These are phyloP conservation scores for Agrotis puta DNA, from an alignment of 2,888 invertebrate genomes.

Conservation along the genomic window DNA sequence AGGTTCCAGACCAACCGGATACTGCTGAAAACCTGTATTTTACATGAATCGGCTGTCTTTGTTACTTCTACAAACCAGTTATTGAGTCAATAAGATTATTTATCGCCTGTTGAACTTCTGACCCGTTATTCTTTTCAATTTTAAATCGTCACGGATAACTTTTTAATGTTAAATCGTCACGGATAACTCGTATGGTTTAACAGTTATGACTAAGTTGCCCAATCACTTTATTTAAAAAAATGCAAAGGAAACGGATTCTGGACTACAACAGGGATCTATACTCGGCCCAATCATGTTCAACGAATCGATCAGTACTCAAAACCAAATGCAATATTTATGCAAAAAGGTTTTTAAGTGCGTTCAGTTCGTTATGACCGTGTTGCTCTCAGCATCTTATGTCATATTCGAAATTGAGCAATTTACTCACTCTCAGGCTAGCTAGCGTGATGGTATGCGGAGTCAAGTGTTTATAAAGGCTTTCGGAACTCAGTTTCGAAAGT, in stretches of 20 bases:
- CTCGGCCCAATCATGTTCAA: slow-evolving; percentile 10
- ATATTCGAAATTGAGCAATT: slow-evolving; percentile 56
- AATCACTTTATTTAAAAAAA: no score
- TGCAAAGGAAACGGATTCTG: background rate
- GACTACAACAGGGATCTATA: slow-evolving; percentile 1
- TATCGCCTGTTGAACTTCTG: background rate
- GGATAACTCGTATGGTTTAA: no score
- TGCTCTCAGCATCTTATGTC: slow-evolving; percentile 46
- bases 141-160: background rate
- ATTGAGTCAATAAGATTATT: background rate
- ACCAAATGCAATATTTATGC: slow-evolving; percentile 5
- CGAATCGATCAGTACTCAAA: background rate
- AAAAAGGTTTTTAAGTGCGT: slow-evolving; percentile 11
- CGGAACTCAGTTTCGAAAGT: slow-evolving; percentile 51
- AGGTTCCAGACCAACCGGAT: background rate
- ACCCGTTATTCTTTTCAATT: background rate
- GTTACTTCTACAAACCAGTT: background rate
- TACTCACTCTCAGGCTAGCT: slow-evolving; percentile 29
- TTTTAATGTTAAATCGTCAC: no score
- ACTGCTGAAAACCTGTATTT: background rate
- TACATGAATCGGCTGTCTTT: background rate
- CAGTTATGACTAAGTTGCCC: no score
- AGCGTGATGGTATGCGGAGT: slow-evolving; percentile 44
- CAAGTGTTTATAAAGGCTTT: slow-evolving; percentile 40
- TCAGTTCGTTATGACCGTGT: slow-evolving; percentile 8